Evolutionary conservation across 1,140 invertebrate species (phyloP).

Genomic region (Triops longicaudatus): DNA sequence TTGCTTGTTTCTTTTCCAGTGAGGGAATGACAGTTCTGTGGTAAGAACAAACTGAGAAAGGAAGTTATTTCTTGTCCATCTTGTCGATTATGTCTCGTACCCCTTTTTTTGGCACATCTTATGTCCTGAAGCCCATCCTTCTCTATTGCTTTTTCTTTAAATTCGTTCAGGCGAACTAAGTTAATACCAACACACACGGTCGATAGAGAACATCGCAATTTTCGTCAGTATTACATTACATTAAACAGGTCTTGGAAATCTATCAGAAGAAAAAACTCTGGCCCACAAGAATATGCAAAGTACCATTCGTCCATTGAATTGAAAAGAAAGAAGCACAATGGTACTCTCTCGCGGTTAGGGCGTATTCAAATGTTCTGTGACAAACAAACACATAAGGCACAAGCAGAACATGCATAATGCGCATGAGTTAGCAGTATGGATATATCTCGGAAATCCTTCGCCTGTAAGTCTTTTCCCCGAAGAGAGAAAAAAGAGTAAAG

Average conservation of each 20-base stretch:
- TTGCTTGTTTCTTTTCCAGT: neutral
- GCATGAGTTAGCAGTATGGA: neutral
- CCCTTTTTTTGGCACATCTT: neutral
- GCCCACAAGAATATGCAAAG: no score
- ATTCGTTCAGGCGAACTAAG: no score
- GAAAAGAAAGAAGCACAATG: no score
- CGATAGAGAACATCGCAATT: no score
- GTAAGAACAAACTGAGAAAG: neutral
- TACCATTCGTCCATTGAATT: no score
- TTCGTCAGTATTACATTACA: no score
- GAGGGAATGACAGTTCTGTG: neutral
- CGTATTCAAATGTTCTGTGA: neutral
- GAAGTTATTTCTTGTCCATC: conserved; percentile 12
- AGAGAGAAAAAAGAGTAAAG: neutral
- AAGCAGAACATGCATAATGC: neutral
- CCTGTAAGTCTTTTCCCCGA: neutral
- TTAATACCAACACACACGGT: no score
- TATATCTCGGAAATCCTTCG: neutral
- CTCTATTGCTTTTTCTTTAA: no score
- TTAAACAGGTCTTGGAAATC: no score
- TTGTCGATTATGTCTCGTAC: neutral
- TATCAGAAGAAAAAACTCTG: no score
- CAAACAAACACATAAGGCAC: neutral
- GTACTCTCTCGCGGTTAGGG: no score
- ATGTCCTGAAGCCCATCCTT: no score